These are phyloP conservation scores for Macrotis lagotis DNA, from an alignment of 2,113 vertebrate species.

Conservation along the genomic window DNA sequence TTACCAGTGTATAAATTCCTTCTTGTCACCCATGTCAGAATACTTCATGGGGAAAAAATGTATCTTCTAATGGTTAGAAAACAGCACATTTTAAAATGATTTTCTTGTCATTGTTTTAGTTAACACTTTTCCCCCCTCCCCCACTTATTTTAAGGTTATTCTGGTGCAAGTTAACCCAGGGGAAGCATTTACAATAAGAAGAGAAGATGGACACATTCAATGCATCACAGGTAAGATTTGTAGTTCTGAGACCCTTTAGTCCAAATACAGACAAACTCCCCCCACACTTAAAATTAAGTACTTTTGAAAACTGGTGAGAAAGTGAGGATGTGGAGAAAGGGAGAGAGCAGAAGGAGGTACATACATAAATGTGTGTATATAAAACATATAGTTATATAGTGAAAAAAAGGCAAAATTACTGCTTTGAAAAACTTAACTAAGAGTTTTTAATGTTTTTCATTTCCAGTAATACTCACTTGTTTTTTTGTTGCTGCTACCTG, in stretches of 20 bases:
- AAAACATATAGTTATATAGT: neutral
- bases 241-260: slow-evolving; percentile 36
- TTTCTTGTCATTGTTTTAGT: slow-evolving; percentile 57
- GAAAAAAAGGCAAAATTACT: neutral
- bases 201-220: slow-evolving; percentile 99
- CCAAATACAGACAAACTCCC: neutral
- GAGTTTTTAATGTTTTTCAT: neutral
- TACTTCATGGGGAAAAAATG: slow-evolving; percentile 17
- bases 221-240: slow-evolving; percentile 95
- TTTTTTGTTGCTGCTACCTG: neutral
- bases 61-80: slow-evolving; percentile 9
- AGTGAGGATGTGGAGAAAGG: neutral
- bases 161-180: slow-evolving; percentile 99
- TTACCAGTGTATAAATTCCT: neutral
- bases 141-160: slow-evolving; percentile 91
- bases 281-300: neutral
- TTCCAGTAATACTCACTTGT: neutral
- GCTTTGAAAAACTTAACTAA: neutral
- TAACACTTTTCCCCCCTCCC: slow-evolving; percentile 61
- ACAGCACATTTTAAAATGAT: slow-evolving; percentile 30
- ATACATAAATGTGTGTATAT: neutral
- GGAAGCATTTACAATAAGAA: slow-evolving; percentile 98
- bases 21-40: slow-evolving; percentile 8
- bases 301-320: neutral
- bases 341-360: neutral